phyloP scores from a whole-genome alignment of 2,888 invertebrate species.

The Nymphalis c-album region DNA sequence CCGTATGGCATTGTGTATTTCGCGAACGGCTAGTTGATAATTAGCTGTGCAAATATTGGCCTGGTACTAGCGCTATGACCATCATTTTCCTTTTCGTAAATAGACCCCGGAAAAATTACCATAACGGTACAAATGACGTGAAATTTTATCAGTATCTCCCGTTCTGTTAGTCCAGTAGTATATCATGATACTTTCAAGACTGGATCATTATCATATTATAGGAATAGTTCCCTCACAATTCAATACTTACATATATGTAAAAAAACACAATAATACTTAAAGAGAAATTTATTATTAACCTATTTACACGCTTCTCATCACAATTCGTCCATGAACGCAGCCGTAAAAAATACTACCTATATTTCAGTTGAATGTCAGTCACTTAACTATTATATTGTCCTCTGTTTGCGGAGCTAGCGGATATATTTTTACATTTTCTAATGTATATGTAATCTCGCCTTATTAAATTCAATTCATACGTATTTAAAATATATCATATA shows the following conservation, averaged over 20 bases:
- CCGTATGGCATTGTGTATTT: no score
- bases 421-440: background rate
- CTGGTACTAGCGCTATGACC: no score
- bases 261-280: conserved; percentile 56
- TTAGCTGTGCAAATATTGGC: no score
- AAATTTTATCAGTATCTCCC: no score
- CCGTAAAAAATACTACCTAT: conserved; percentile 47
- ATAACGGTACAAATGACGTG: no score
- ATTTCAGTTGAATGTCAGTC: conserved; percentile 58
- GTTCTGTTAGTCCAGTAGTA: no score
- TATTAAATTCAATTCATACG: conserved; percentile 29
- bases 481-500: no score
- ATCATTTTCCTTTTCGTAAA: no score
- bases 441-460: conserved; percentile 37
- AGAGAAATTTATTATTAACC: conserved; percentile 68
- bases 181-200: no score
- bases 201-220: no score
- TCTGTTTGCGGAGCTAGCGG: conserved; percentile 41
- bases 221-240: background rate
- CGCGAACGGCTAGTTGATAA: no score
- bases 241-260: background rate
- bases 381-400: conserved; percentile 52
- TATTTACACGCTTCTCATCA: conserved; percentile 67
- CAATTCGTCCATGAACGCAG: conserved; percentile 52
- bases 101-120: no score